These are phyloP conservation scores for Caenorhabditis drosophilae DNA, from an alignment of 2,888 invertebrate species.

Conservation along the genomic window DNA sequence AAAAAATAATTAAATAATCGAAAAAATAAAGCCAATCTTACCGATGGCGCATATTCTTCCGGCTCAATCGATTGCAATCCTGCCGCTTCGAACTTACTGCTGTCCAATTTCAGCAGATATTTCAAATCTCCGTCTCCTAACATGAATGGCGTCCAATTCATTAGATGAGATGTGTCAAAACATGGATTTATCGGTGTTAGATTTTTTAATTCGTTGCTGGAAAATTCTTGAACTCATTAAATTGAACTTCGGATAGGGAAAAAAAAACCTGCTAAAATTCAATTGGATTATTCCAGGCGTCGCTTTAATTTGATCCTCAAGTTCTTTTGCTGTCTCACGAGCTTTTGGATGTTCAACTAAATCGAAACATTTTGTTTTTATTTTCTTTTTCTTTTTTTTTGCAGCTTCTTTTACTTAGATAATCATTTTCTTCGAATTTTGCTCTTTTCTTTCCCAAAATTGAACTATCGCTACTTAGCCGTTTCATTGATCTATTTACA, in stretches of 20 bases:
- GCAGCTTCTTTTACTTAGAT: constrained; percentile 5
- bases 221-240: too few relatives aligned
- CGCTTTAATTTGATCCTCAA: constrained; percentile 18
- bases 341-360: constrained; percentile 16
- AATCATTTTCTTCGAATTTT: constrained; percentile 15
- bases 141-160: constrained; percentile 5
- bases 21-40: background rate
- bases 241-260: too few relatives aligned
- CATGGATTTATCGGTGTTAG: too few relatives aligned
- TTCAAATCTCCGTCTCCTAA: constrained; percentile 21
- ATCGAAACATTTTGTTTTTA: too few relatives aligned
- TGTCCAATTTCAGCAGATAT: constrained; percentile 1
- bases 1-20: background rate
- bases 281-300: constrained; percentile 17
- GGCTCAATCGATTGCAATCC: constrained; percentile 3
- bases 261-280: too few relatives aligned
- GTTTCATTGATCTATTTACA: background rate
- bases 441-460: constrained; percentile 12
- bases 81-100: background rate
- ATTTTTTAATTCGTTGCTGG: too few relatives aligned
- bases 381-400: background rate
- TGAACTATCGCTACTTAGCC: background rate
- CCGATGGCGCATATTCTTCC: constrained; percentile 6
- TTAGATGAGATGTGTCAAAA: background rate
- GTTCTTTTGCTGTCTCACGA: constrained; percentile 7